These are phyloP conservation scores for Xiphophorus maculatus DNA, from an alignment of 2,113 vertebrate species.

Conservation along the genomic window DNA sequence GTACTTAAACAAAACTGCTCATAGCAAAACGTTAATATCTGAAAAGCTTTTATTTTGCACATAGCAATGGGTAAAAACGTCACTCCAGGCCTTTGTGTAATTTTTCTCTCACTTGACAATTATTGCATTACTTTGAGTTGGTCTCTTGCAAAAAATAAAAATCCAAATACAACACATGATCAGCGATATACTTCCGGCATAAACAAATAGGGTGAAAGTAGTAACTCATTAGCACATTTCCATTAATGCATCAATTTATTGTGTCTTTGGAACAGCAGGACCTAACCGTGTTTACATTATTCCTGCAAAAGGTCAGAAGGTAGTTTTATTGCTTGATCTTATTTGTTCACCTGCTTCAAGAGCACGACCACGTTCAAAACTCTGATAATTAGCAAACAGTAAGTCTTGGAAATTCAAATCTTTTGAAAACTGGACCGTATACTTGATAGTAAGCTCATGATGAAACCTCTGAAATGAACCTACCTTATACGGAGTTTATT, in stretches of 20 bases:
- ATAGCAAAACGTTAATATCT: background rate
- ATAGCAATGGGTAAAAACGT: no score
- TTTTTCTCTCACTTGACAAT: background rate
- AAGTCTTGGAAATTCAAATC: background rate
- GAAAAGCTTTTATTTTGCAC: background rate
- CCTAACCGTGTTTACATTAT: no score
- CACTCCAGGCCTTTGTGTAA: background rate
- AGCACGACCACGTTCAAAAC: background rate
- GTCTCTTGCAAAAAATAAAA: background rate
- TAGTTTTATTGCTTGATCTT: background rate
- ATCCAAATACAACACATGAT: background rate
- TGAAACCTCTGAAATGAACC: background rate
- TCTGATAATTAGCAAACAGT: background rate
- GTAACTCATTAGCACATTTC: background rate
- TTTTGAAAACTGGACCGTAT: background rate
- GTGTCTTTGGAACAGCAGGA: no score
- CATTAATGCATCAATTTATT: no score
- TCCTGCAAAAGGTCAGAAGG: no score
- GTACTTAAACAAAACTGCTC: no score
- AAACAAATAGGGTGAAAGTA: background rate
- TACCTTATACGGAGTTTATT: conserved; percentile 10
- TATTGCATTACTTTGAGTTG: background rate
- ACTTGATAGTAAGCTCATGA: background rate
- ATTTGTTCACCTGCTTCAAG: background rate
- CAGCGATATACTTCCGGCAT: background rate